A percentile compares a stretch with the other conserved stretches of the same genome.
Evolutionary conservation across 2,113 vertebrate genomes (phyloP).

Genomic region (Mixornis gularis): DNA sequence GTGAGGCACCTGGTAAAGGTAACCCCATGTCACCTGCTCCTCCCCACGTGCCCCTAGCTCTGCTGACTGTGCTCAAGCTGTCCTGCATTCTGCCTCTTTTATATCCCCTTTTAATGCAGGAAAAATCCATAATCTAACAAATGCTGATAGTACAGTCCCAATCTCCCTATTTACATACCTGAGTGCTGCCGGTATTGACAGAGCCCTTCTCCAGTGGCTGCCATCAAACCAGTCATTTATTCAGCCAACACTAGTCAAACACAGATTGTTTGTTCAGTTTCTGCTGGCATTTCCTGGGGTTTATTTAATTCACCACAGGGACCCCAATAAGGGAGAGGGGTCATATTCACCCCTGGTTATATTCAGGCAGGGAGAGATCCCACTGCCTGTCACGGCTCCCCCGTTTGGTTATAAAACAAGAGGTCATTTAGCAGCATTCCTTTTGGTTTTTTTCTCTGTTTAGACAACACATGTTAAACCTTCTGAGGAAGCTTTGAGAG

Average conservation of each 20-base stretch:
- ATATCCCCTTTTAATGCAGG: neutral
- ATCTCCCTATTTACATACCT: neutral
- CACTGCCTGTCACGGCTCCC: neutral
- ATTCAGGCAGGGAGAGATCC: neutral
- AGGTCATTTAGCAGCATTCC: neutral
- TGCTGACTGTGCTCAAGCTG: fast-evolving
- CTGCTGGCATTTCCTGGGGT: neutral
- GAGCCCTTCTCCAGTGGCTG: neutral
- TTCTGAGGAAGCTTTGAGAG: neutral
- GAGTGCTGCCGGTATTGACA: neutral
- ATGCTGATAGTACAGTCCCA: neutral
- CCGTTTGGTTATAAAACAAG: neutral
- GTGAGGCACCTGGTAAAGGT: neutral
- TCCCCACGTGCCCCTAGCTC: fast-evolving
- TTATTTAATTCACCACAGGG: neutral
- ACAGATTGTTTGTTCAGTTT: neutral
- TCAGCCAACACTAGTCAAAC: neutral
- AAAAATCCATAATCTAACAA: neutral
- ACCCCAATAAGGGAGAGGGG: neutral
- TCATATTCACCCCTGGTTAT: neutral
- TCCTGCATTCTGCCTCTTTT: neutral
- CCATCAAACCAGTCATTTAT: neutral
- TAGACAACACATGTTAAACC: neutral
- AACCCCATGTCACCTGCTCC: fast-evolving
- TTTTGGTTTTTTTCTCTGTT: neutral